phyloP scores from a whole-genome alignment of 2,797 vertebrate genomes.

The Triplophysa yarkandensis region DNA sequence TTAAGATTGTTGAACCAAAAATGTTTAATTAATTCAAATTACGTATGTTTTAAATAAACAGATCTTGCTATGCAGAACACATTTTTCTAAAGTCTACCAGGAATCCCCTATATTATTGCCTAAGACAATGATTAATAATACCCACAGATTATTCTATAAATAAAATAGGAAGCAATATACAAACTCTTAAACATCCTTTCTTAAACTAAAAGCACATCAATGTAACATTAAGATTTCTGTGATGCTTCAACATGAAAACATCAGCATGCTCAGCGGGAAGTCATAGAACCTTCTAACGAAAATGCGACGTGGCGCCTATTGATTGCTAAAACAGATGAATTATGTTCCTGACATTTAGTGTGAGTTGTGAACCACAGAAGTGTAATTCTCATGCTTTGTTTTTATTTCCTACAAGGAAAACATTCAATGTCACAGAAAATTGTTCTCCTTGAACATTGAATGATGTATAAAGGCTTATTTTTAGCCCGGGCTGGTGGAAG shows the following conservation, averaged over 20 bases:
- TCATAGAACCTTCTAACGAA: constrained; percentile 10
- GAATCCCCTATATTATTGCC: constrained; percentile 1
- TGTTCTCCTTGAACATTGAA: not conserved
- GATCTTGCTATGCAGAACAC: not conserved
- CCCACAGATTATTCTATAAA: not conserved
- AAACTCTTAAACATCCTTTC: not conserved
- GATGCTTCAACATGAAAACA: constrained; percentile 10
- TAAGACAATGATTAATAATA: not conserved
- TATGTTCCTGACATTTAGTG: constrained; percentile 27
- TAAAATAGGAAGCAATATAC: not conserved
- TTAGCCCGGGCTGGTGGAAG: not conserved
- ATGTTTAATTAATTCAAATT: too few species aligned
- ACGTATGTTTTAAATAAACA: too few species aligned
- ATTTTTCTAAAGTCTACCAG: not conserved
- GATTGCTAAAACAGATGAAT: constrained; percentile 41
- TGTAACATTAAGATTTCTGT: constrained; percentile 21
- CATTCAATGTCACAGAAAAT: not conserved
- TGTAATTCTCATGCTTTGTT: constrained; percentile 5
- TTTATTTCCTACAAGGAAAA: constrained; percentile 24
- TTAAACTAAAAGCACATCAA: not conserved
- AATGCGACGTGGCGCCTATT: constrained; percentile 3
- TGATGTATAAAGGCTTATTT: constrained; percentile 15
- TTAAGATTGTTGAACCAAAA: too few species aligned
- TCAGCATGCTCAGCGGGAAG: constrained; percentile 21
- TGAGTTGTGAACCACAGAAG: not conserved